Conservation (phyloP, 2,113 vertebrate species). For the Stigmatopora nigra region DNA sequence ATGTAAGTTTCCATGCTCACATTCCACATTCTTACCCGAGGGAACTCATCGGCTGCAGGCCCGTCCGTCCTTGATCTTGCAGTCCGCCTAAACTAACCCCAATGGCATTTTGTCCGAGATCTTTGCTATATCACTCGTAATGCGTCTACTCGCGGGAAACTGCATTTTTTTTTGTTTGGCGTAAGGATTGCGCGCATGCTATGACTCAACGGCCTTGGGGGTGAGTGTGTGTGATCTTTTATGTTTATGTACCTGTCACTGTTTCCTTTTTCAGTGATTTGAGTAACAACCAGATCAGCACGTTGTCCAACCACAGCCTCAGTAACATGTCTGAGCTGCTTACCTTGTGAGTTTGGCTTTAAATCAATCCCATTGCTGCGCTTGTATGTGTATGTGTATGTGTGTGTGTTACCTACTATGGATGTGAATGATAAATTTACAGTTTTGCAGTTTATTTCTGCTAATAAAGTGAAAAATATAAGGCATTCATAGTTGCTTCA, state of each 20-base stretch:
- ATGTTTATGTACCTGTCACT: constrained; percentile 48
- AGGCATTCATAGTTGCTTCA: background rate
- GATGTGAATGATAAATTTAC: constrained; percentile 5
- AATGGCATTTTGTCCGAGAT: constrained; percentile 14
- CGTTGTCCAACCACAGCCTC: constrained; percentile 97
- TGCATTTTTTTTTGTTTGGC: constrained; percentile 5
- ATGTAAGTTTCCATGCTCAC: constrained; percentile 80
- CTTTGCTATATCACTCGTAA: constrained; percentile 18
- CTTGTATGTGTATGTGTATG: constrained; percentile 18
- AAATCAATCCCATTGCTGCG: constrained; percentile 32
- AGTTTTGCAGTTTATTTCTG: background rate
- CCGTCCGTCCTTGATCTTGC: constrained; percentile 9
- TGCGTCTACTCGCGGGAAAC: constrained; percentile 6
- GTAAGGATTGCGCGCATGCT: constrained; percentile 17
- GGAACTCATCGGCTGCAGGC: constrained; percentile 15
- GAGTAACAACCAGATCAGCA: constrained; percentile 99
- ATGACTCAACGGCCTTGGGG: constrained; percentile 22
- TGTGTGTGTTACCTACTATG: background rate
- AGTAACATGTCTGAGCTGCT: constrained; percentile 99
- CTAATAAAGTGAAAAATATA: constrained; percentile 2
- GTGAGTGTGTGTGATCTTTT: constrained; percentile 36
- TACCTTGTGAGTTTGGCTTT: constrained; percentile 87
- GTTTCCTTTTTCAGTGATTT: constrained; percentile 88
- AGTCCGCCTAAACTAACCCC: constrained; percentile 32
- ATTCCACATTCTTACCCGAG: constrained; percentile 1